These are phyloP conservation scores for Myotis findleyi DNA, from an alignment of 2,797 vertebrate species.

Conservation along the genomic window DNA sequence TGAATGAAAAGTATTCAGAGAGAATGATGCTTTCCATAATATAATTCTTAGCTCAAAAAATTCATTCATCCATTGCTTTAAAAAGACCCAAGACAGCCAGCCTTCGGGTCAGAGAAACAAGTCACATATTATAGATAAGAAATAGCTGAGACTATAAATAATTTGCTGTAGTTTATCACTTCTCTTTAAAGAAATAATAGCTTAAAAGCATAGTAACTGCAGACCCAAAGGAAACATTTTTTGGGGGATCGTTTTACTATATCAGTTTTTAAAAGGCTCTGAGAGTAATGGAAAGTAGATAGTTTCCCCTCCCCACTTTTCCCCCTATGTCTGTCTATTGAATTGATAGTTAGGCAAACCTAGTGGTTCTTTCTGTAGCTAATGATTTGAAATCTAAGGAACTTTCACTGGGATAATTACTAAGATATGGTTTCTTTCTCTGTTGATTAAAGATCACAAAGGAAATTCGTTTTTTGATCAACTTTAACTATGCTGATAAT, in stretches of 20 bases:
- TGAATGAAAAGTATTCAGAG: conserved; percentile 74
- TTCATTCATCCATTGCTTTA: conserved; percentile 66
- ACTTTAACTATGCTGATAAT: neutral
- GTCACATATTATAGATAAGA: conserved; percentile 65
- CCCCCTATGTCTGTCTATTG: neutral
- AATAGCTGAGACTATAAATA: conserved; percentile 55
- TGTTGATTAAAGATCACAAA: neutral
- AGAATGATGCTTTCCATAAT: conserved; percentile 79
- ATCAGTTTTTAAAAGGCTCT: conserved; percentile 63
- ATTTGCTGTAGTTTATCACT: conserved; percentile 61
- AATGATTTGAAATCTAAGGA: conserved; percentile 7
- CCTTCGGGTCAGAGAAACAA: conserved; percentile 73
- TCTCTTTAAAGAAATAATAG: conserved; percentile 63
- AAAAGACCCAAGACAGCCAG: conserved; percentile 66
- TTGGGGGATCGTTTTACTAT: neutral
- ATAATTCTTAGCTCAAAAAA: conserved; percentile 79
- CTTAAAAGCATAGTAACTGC: conserved; percentile 53
- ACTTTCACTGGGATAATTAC: neutral
- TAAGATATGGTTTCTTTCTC: neutral
- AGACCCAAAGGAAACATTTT: conserved; percentile 66
- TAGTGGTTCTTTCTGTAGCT: neutral
- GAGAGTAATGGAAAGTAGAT: neutral
- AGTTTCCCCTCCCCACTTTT: neutral
- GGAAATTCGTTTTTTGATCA: neutral
- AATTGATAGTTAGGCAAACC: neutral